Percentiles rank a stretch among this genome's conserved stretches.
phyloP scores from a whole-genome alignment of 2,888 invertebrate genomes.

The Platycnemis pennipes region DNA sequence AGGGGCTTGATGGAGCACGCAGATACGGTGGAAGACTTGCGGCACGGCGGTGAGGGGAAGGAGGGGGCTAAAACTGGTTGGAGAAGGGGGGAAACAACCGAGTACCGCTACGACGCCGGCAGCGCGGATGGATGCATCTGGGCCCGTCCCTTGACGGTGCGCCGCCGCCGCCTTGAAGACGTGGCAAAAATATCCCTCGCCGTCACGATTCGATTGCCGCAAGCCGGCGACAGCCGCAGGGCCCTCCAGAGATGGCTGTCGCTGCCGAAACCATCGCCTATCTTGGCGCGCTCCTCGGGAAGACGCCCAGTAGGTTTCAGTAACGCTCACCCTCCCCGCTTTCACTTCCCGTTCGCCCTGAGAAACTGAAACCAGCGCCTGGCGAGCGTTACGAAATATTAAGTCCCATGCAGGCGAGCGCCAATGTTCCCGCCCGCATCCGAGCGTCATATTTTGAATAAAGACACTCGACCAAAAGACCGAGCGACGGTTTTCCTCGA shows the following conservation, averaged over 20 bases:
- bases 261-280: background rate
- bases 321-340: background rate
- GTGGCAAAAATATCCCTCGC: background rate
- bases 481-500: too few relatives aligned
- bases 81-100: background rate
- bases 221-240: background rate
- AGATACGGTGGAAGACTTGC: background rate
- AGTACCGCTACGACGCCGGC: slow-evolving; percentile 22
- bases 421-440: background rate
- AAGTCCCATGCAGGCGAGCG: background rate
- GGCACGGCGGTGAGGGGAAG: background rate
- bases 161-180: background rate
- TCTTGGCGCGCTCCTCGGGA: background rate
- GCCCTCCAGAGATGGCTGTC: background rate
- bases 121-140: background rate
- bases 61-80: background rate
- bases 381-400: background rate
- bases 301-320: background rate
- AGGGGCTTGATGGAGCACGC: too few relatives aligned
- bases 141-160: background rate
- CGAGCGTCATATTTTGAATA: background rate
- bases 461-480: too few relatives aligned
- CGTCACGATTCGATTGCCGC: background rate
- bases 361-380: background rate
- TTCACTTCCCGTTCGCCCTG: background rate